Evolutionary conservation across 2,888 invertebrate species (phyloP), one percentile per base, ranked within the genome.

Genomic region (Eupsilia transversa): DNA sequence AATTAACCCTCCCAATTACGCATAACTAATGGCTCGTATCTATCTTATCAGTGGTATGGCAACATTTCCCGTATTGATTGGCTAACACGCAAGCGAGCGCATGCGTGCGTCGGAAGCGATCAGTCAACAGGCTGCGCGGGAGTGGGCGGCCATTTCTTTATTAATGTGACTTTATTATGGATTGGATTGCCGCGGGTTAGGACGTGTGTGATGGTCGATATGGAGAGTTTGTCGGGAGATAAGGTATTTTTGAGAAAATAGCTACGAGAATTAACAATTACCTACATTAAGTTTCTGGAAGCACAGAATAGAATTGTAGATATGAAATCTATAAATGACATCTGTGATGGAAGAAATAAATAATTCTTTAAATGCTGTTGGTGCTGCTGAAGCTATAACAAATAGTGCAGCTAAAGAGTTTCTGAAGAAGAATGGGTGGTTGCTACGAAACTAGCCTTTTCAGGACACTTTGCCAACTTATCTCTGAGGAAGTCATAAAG

Each of bases 91-190:
- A 70, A 65, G 54, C 41, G 72, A 65, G 54, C 52, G 74, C 80
- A 75, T 74, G 80, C 79, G 77, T 69, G 74, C 1, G 77, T 86
- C 87, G 88, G 88, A 88, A 88, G 87, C 79, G 79, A 88, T 88
- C 88, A 64, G 82, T 88, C 88, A 87, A 60, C 43, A 38, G 20
- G 57, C 75, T 72, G 82, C 67, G 75, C 71, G 38, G 69, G 86
- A 79, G 85, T 83, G 84, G 84, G 82, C 81, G 83, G 74, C 63
- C 74, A 69, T 77, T 23, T 61, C 77, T 79, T 79, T 76, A 67
- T 68, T 85, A 86, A 85, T 86, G 72, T 82, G 79, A 74, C 82
- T 68, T 74, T 74, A 84, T 82, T 82, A 82, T 79, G 66, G 82
- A 86, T 86, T 70, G 80, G 74, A 70, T 72, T 43, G 83, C 82